A percentile compares a stretch with the other conserved stretches of the same genome.
Conservation (phyloP, 30 jellyfish, hydroid and myxozoan species). For the Chrysaora quinquecirrha region DNA sequence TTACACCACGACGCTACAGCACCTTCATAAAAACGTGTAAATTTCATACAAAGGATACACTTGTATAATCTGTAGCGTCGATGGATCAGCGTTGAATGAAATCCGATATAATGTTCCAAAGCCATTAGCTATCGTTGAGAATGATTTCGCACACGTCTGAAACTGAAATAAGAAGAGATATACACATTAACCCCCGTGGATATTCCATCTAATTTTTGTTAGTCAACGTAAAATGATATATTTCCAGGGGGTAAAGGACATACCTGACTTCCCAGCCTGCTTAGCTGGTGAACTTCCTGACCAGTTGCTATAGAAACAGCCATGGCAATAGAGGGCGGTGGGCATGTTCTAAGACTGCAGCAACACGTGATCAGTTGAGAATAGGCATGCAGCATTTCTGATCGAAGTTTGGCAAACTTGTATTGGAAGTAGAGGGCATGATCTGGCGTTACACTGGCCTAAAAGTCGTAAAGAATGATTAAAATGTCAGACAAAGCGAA, state of each 20-base stretch:
- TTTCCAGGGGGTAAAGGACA: no score
- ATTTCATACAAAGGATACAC: slow-evolving; percentile 92
- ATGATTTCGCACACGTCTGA: slow-evolving; percentile 82
- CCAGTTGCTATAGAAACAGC: slow-evolving; percentile 79
- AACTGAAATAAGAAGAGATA: slow-evolving; percentile 64
- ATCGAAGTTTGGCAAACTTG: slow-evolving; percentile 79
- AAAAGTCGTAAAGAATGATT: no score
- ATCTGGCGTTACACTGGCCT: slow-evolving; percentile 80
- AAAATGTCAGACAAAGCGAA: no score
- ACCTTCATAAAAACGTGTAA: no score
- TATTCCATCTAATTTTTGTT: no score
- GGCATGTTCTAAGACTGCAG: slow-evolving; percentile 75
- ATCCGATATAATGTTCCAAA: slow-evolving; percentile 60
- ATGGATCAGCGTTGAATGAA: slow-evolving; percentile 92
- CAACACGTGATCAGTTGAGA: slow-evolving; percentile 86
- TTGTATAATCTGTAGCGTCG: slow-evolving; percentile 66
- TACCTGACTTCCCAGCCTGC: slow-evolving; percentile 89
- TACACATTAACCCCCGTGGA: no score
- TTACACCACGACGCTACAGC: no score
- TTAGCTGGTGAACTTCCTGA: slow-evolving; percentile 80
- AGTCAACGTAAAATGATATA: no score
- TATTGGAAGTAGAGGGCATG: slow-evolving; percentile 81
- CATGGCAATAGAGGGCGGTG: slow-evolving; percentile 92
- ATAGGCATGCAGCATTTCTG: slow-evolving; percentile 89
- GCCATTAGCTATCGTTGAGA: slow-evolving; percentile 67